These are phyloP conservation scores for Oostethus manadensis DNA, from an alignment of 2,113 vertebrate genomes.

Conservation along the genomic window DNA sequence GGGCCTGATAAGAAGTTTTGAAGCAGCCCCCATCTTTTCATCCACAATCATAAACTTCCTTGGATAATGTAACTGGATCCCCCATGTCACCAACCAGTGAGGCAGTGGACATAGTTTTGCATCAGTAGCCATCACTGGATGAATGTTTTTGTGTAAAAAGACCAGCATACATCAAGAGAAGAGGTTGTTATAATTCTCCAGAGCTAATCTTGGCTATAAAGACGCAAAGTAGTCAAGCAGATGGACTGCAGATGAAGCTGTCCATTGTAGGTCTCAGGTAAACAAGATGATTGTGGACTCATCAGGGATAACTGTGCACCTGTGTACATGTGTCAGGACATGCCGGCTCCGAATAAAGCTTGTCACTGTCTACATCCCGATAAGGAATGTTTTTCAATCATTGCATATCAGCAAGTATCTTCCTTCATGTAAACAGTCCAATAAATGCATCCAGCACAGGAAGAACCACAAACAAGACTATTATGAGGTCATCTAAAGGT, in stretches of 20 bases:
- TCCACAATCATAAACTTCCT: slow-evolving; percentile 60
- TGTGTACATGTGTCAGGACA: slow-evolving; percentile 71
- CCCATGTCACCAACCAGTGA: slow-evolving; percentile 49
- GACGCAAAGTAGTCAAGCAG: slow-evolving; percentile 56
- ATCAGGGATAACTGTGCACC: slow-evolving; percentile 32
- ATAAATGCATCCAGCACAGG: background rate
- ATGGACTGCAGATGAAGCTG: slow-evolving; percentile 62
- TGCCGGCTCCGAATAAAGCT: slow-evolving; percentile 38
- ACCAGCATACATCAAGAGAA: slow-evolving; percentile 16
- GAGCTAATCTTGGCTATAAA: slow-evolving; percentile 47
- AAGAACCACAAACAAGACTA: background rate
- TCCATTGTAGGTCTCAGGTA: slow-evolving; percentile 63
- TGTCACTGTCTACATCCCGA: slow-evolving; percentile 20
- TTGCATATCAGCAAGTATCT: slow-evolving; percentile 3
- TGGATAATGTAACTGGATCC: slow-evolving; percentile 61
- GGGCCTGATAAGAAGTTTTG: slow-evolving; percentile 64
- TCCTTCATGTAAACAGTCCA: slow-evolving; percentile 20
- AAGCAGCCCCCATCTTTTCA: slow-evolving; percentile 48
- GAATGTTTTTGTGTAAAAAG: slow-evolving; percentile 13
- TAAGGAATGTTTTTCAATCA: slow-evolving; percentile 11
- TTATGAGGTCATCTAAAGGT: background rate
- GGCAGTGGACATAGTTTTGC: slow-evolving; percentile 42
- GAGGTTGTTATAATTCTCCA: slow-evolving; percentile 27
- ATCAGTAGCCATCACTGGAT: slow-evolving; percentile 33
- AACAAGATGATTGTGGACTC: slow-evolving; percentile 64